Percentiles rank a stretch among this genome's conserved stretches.
Evolutionary conservation across 2,797 vertebrate genomes (phyloP).

Genomic region (Phoxinus dragarum): DNA sequence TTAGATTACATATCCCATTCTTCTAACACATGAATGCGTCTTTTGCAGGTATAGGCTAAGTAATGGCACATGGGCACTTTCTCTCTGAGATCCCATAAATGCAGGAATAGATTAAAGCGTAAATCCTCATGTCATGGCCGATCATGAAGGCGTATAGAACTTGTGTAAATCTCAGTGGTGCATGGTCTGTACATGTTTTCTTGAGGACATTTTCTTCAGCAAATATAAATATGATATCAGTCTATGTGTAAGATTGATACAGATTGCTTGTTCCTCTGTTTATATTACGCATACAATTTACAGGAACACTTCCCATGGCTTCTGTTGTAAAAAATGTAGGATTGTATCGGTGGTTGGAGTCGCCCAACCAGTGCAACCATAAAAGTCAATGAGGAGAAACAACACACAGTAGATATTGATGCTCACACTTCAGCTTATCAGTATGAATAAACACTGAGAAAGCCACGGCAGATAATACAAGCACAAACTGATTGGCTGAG

Average conservation of each 20-base stretch:
- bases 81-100: background rate
- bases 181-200: background rate
- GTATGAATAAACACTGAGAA: slow-evolving; percentile 69
- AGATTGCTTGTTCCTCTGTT: background rate
- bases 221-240: slow-evolving; percentile 16
- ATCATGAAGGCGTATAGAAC: slow-evolving; percentile 1
- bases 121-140: background rate
- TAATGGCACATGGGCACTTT: background rate
- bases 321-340: slow-evolving; percentile 52
- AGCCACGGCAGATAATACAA: slow-evolving; percentile 67
- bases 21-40: background rate
- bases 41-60: background rate
- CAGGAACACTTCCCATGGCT: slow-evolving; percentile 57
- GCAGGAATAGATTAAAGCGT: background rate
- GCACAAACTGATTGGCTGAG: slow-evolving; percentile 59
- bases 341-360: background rate
- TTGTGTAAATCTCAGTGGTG: background rate
- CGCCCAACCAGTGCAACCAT: slow-evolving; percentile 54
- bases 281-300: background rate
- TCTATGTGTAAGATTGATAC: background rate
- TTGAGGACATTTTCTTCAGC: background rate
- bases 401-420: slow-evolving; percentile 71
- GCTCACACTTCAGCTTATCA: slow-evolving; percentile 64
- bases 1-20: background rate
- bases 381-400: slow-evolving; percentile 78